Evolutionary conservation across 2,797 vertebrate species (phyloP).

Genomic region (Phrynocephalus forsythii): DNA sequence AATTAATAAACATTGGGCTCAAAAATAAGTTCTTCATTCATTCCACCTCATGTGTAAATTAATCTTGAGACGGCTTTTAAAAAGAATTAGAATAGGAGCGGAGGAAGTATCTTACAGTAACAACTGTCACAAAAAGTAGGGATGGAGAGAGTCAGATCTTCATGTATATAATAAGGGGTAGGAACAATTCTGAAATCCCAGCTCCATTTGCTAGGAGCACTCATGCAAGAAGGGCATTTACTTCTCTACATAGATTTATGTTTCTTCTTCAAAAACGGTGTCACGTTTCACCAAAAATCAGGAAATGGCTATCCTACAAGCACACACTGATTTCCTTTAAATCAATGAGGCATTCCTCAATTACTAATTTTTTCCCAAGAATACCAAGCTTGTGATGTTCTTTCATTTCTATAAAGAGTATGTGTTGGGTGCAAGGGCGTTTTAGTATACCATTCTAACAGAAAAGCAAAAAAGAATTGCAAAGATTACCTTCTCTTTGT

Average conservation of each 20-base stretch:
- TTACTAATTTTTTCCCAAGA: background rate
- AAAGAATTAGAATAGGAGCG: background rate
- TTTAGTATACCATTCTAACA: background rate
- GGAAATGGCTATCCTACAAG: background rate
- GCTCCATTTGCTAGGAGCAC: background rate
- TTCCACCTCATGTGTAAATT: background rate
- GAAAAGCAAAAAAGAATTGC: background rate
- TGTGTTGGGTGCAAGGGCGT: background rate
- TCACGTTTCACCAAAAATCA: slow-evolving; percentile 7
- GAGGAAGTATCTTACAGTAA: no score
- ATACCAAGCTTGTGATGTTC: slow-evolving; percentile 12
- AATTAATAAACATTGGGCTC: slow-evolving; percentile 3
- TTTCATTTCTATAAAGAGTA: slow-evolving; percentile 4
- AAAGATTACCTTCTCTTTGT: background rate
- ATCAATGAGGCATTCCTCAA: background rate
- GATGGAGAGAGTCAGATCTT: background rate
- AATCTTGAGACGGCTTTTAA: background rate
- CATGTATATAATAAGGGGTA: background rate
- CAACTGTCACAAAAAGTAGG: no score
- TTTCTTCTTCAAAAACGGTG: background rate
- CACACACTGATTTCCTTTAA: background rate
- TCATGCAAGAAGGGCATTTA: slow-evolving; percentile 7
- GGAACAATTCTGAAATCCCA: background rate
- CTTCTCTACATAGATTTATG: background rate
- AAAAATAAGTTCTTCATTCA: background rate